phyloP scores from a whole-genome alignment of 2,888 invertebrate species.

The Plusia festucae region DNA sequence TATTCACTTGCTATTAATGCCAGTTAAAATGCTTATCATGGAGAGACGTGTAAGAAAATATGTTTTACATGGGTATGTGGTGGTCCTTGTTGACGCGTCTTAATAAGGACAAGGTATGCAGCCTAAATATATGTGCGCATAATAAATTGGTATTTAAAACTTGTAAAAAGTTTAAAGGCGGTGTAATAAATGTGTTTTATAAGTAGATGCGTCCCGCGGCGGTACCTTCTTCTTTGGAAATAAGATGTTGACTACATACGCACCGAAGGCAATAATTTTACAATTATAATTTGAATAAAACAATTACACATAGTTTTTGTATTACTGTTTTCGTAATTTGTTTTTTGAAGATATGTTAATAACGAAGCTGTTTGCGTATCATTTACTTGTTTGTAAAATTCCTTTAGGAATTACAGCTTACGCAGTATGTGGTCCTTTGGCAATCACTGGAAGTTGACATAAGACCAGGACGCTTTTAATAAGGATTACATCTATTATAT shows the following conservation, averaged over 20 bases:
- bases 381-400: neutral
- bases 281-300: constrained; percentile 34
- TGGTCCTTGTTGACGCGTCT: constrained; percentile 28
- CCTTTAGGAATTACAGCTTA: neutral
- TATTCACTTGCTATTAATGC: constrained; percentile 29
- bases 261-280: constrained; percentile 29
- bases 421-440: neutral
- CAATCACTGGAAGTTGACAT: neutral
- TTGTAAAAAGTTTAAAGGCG: constrained; percentile 41
- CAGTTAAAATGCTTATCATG: constrained; percentile 45
- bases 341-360: neutral
- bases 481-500: neutral
- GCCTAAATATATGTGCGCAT: constrained; percentile 43
- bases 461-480: neutral
- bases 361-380: neutral
- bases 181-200: constrained; percentile 31
- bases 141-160: constrained; percentile 49
- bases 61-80: constrained; percentile 22
- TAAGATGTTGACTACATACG: constrained; percentile 34
- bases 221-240: constrained; percentile 29
- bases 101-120: constrained; percentile 39
- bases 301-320: constrained; percentile 10
- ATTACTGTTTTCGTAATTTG: neutral
- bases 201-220: constrained; percentile 25
- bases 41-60: constrained; percentile 31